Conservation (phyloP, 2,888 invertebrate genomes). For the Andrena flavipes region DNA sequence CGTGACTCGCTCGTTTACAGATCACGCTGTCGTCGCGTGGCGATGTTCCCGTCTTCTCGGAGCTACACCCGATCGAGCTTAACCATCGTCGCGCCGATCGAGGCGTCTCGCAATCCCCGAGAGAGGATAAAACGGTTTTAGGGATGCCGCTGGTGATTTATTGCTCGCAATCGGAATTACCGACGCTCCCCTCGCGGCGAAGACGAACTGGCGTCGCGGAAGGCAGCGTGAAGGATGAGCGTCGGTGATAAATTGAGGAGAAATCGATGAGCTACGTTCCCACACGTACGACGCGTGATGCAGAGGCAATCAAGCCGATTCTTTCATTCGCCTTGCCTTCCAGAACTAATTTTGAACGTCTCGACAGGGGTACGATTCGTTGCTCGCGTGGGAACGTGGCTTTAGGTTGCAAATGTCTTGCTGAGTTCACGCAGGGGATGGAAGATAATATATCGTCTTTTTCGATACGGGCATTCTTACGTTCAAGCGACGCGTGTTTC, state of each 20-base stretch:
- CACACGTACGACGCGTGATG: neutral
- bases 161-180: neutral
- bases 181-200: neutral
- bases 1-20: neutral
- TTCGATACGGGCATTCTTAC: neutral
- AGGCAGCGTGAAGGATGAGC: neutral
- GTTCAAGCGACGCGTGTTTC: neutral
- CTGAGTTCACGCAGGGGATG: neutral
- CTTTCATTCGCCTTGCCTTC: no score
- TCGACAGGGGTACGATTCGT: neutral
- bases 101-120: neutral
- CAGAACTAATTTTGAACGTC: no score
- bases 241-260: conserved; percentile 15
- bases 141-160: neutral
- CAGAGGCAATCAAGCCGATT: neutral
- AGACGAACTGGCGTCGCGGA: neutral
- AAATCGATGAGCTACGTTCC: neutral
- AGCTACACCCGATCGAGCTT: neutral
- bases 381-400: neutral
- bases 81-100: neutral
- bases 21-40: neutral
- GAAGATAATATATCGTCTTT: neutral
- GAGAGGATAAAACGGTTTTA: conserved; percentile 3
- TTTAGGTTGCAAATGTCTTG: neutral
- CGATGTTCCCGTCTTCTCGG: neutral